Conservation (phyloP, 1,140 invertebrate genomes). For the Augochlora pura region DNA sequence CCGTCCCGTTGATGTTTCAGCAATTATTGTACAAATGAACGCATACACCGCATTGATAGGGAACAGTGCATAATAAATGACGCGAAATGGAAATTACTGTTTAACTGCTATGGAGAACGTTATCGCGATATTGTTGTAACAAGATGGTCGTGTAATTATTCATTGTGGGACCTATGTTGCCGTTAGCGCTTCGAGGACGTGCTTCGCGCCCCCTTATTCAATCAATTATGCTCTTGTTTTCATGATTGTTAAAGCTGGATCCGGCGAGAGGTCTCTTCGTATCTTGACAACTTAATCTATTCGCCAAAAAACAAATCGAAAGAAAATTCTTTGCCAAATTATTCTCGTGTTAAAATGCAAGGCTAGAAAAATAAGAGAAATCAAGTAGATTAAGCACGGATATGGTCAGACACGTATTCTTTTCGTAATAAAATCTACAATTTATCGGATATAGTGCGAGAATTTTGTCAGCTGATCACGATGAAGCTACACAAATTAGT, state of each 20-base stretch:
- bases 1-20: not conserved
- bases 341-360: too few species aligned
- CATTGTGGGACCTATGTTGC: constrained; percentile 1
- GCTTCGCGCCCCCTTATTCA: not conserved
- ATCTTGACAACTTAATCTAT: not conserved
- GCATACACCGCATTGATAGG: constrained; percentile 6
- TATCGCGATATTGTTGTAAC: constrained; percentile 30
- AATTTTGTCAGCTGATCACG: too few species aligned
- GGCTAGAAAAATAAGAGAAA: too few species aligned
- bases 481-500: too few species aligned
- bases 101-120: constrained; percentile 18
- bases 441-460: too few species aligned
- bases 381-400: too few species aligned
- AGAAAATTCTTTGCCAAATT: too few species aligned
- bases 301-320: too few species aligned
- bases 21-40: constrained; percentile 36
- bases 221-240: not conserved
- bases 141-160: constrained; percentile 34
- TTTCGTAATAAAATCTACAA: too few species aligned
- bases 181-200: not conserved
- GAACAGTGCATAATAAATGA: constrained; percentile 26
- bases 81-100: constrained; percentile 31
- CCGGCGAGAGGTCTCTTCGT: not conserved
- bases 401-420: too few species aligned
- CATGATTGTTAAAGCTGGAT: too few species aligned